A percentile compares a stretch with the other conserved stretches of the same genome.
phyloP scores from a whole-genome alignment of 1,140 invertebrate genomes.

The Diabrotica virgifera region DNA sequence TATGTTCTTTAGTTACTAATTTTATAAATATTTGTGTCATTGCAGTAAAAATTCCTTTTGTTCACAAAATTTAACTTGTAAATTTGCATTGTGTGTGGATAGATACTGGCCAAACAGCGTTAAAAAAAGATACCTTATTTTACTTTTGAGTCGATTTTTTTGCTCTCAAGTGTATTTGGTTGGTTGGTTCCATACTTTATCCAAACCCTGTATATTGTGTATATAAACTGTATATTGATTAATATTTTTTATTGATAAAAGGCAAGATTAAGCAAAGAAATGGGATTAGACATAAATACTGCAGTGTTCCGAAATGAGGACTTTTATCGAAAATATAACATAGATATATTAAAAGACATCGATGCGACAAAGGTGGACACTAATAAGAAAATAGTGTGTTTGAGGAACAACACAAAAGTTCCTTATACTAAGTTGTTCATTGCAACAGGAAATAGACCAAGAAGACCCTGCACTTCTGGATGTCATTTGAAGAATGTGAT shows the following conservation, averaged over 20 bases:
- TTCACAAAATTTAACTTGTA: too few species aligned
- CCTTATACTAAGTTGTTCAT: conserved; percentile 75
- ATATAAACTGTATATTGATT: too few species aligned
- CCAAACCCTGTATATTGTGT: too few species aligned
- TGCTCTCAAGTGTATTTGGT: too few species aligned
- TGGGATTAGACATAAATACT: conserved; percentile 62
- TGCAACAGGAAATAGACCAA: conserved; percentile 76
- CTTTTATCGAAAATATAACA: conserved; percentile 73
- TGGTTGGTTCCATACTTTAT: too few species aligned
- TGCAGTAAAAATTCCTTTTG: too few species aligned
- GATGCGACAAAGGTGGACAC: conserved; percentile 64
- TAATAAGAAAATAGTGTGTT: conserved; percentile 58
- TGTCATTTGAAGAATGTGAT: conserved; percentile 70
- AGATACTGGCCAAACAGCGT: too few species aligned
- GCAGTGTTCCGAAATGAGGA: conserved; percentile 61
- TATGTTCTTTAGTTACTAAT: too few species aligned
- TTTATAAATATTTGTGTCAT: too few species aligned
- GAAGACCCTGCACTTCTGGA: conserved; percentile 62
- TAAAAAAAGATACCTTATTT: too few species aligned
- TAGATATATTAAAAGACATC: conserved; percentile 65
- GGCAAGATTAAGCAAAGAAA: conserved; percentile 76
- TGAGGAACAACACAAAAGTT: conserved; percentile 64
- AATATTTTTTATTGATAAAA: not conserved
- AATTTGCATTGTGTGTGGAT: too few species aligned
- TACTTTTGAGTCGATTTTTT: too few species aligned